Evolutionary conservation across 92 coral and sea anemone species (phyloP).

Genomic region (Porites lobata): DNA sequence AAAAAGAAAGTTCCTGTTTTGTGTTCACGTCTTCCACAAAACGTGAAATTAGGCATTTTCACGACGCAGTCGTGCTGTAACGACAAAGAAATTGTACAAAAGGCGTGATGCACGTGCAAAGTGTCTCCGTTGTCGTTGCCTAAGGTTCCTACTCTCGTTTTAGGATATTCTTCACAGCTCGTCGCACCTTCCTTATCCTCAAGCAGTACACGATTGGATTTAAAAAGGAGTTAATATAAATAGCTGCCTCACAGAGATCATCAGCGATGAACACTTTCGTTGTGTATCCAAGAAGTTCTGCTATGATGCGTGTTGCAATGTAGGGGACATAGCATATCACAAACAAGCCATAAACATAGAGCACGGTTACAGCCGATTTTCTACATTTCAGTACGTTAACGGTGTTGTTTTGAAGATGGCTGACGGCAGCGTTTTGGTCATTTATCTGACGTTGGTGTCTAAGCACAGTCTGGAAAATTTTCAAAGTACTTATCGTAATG

Average conservation of each 20-base stretch:
- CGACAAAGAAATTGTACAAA: not conserved
- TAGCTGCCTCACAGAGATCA: conserved; percentile 25
- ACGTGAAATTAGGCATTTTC: too few relatives aligned
- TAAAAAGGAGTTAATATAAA: conserved; percentile 28
- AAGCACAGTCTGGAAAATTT: conserved; percentile 28
- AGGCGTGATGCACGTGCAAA: not conserved
- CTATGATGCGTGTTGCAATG: not conserved
- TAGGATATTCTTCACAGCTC: conserved; percentile 19
- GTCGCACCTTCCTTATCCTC: conserved; percentile 5
- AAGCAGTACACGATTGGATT: conserved; percentile 28
- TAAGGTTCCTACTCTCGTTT: too few relatives aligned
- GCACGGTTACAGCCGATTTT: conserved; percentile 40
- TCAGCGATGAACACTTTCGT: conserved; percentile 13
- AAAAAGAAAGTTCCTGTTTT: too few relatives aligned
- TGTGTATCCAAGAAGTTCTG: conserved; percentile 7
- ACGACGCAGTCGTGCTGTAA: not conserved
- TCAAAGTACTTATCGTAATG: not conserved
- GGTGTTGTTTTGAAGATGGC: not conserved
- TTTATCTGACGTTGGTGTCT: conserved; percentile 32
- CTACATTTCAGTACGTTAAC: conserved; percentile 13
- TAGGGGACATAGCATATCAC: conserved; percentile 38
- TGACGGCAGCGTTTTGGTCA: not conserved
- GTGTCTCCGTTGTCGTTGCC: too few relatives aligned
- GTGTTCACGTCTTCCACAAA: too few relatives aligned
- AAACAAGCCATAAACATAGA: conserved; percentile 27